phyloP scores from a whole-genome alignment of 2,888 invertebrate species.

The Mimumesa dahlbomi region DNA sequence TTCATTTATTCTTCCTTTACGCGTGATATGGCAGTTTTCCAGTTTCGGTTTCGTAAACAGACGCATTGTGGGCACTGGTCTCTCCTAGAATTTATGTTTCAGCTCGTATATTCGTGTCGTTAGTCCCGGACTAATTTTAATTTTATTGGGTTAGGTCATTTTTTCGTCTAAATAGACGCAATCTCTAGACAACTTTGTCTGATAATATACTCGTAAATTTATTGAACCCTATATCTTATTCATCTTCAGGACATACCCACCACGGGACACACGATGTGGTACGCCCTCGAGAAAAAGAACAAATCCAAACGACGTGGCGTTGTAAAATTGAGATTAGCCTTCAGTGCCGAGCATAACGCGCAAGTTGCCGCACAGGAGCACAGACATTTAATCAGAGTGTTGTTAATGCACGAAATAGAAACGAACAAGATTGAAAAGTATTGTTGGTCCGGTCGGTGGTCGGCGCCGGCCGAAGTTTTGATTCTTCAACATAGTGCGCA shows the following conservation, averaged over 20 bases:
- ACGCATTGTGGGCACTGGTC: too few relatives aligned
- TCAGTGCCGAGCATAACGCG: constrained; percentile 92
- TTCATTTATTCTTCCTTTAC: too few relatives aligned
- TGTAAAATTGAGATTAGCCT: constrained; percentile 90
- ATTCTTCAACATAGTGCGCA: constrained; percentile 97
- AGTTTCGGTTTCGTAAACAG: too few relatives aligned
- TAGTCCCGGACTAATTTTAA: too few relatives aligned
- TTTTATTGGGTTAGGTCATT: too few relatives aligned
- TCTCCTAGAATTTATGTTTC: too few relatives aligned
- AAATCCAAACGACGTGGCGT: constrained; percentile 93
- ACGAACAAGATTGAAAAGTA: constrained; percentile 85
- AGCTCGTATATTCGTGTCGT: too few relatives aligned
- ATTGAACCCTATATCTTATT: too few relatives aligned
- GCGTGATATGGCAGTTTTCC: too few relatives aligned
- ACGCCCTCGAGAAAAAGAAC: constrained; percentile 91
- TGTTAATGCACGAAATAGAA: constrained; percentile 90
- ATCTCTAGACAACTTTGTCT: too few relatives aligned
- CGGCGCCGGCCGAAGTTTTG: constrained; percentile 90
- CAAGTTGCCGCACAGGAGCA: constrained; percentile 93
- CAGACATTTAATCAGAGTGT: constrained; percentile 88
- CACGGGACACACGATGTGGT: constrained; percentile 96
- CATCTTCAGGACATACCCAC: constrained; percentile 91
- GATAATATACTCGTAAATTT: too few relatives aligned
- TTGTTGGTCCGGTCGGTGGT: constrained; percentile 94
- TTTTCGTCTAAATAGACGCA: too few relatives aligned